Percentiles rank a stretch among this genome's conserved stretches.
These are phyloP conservation scores for Drosophila anomalata DNA, from an alignment of 2,888 invertebrate species.

Conservation along the genomic window DNA sequence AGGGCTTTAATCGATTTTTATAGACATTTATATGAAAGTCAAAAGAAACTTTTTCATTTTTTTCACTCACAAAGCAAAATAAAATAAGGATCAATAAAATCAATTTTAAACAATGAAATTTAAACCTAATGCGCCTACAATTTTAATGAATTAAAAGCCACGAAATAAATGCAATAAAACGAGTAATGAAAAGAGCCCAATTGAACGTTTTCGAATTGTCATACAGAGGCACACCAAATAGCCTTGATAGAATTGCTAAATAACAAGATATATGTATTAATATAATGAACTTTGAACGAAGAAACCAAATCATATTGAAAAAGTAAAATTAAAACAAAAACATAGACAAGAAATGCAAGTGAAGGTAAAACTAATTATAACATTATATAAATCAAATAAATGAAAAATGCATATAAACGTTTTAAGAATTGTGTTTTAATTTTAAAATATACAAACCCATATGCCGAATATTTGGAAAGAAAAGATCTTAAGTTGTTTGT, in stretches of 20 bases:
- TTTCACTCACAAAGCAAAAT: conserved; percentile 34
- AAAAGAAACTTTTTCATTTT: conserved; percentile 29
- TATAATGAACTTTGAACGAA: conserved; percentile 54
- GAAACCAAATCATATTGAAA: conserved; percentile 57
- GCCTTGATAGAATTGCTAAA: conserved; percentile 67
- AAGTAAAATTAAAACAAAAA: conserved; percentile 32
- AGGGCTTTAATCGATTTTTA: conserved; percentile 48
- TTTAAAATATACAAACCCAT: not conserved
- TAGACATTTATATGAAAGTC: conserved; percentile 38
- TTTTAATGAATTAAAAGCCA: conserved; percentile 50
- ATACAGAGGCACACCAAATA: conserved; percentile 73
- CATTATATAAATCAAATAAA: conserved; percentile 77
- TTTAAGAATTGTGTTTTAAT: conserved; percentile 50
- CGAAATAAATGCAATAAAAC: conserved; percentile 39
- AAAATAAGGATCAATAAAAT: conserved; percentile 13
- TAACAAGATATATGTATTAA: conserved; percentile 45
- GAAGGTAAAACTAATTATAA: conserved; percentile 67
- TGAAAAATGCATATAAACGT: conserved; percentile 75
- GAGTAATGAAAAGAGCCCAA: conserved; percentile 45
- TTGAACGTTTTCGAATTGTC: conserved; percentile 63
- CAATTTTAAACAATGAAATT: conserved; percentile 45
- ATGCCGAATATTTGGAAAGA: not conserved
- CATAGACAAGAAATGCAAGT: conserved; percentile 43
- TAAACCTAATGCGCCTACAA: conserved; percentile 45
- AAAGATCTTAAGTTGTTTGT: conserved; percentile 34